Percentiles rank a stretch among this genome's conserved stretches.
Evolutionary conservation across 2,113 vertebrate species (phyloP).

Genomic region (Argyrosomus japonicus): DNA sequence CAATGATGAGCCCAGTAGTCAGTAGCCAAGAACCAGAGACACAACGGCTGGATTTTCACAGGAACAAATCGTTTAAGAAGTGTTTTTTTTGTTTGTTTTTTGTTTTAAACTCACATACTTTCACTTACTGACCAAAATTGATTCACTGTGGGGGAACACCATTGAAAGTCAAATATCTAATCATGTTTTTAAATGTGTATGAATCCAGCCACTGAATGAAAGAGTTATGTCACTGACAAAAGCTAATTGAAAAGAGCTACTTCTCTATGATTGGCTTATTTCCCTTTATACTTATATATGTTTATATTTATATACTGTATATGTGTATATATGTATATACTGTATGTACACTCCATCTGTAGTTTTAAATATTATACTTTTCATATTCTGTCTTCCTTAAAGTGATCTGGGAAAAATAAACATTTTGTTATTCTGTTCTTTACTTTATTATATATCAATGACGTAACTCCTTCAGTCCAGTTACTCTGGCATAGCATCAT

Average conservation of each 20-base stretch:
- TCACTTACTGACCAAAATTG: constrained; percentile 44
- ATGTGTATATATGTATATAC: constrained; percentile 56
- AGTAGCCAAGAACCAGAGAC: constrained; percentile 58
- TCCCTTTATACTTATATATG: constrained; percentile 60
- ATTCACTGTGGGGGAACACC: constrained; percentile 39
- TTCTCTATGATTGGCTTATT: constrained; percentile 63
- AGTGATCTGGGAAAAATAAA: constrained; percentile 73
- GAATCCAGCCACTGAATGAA: constrained; percentile 71
- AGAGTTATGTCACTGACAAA: constrained; percentile 78
- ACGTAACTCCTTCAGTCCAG: constrained; percentile 73
- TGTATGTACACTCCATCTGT: constrained; percentile 68
- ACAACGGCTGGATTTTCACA: constrained; percentile 61
- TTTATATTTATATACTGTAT: constrained; percentile 61
- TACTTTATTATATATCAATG: constrained; percentile 63
- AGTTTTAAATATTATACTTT: constrained; percentile 58
- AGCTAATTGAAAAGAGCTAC: constrained; percentile 50
- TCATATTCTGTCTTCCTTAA: constrained; percentile 49
- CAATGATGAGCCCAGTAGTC: constrained; percentile 39
- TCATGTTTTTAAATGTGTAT: constrained; percentile 39
- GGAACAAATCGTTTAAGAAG: constrained; percentile 31
- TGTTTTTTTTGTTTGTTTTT: constrained; percentile 18
- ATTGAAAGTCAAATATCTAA: constrained; percentile 43
- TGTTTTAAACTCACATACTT: constrained; percentile 40
- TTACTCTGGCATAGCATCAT: constrained; percentile 44
- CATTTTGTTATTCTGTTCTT: constrained; percentile 42